A percentile compares a stretch with the other conserved stretches of the same genome.
These are phyloP conservation scores for Xiphorhynchus erythropygius DNA, from an alignment of 2,797 vertebrate species.

Conservation along the genomic window DNA sequence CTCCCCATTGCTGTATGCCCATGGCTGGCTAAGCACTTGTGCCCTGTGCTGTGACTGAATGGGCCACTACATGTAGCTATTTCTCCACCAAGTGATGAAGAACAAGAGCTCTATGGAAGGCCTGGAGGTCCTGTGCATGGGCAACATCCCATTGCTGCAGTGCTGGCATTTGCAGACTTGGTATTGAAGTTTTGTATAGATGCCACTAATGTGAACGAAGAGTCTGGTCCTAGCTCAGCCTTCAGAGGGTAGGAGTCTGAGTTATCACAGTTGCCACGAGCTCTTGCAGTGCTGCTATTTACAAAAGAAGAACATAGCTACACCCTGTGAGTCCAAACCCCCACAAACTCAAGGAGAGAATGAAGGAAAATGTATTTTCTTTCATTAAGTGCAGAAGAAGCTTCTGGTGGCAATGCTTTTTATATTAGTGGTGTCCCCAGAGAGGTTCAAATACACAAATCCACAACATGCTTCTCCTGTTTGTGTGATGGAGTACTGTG, in stretches of 20 bases:
- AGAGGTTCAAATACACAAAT: constrained; percentile 51
- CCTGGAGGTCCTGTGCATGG: background rate
- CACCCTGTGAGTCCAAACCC: background rate
- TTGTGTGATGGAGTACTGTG: constrained; percentile 31
- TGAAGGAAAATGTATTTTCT: constrained; percentile 40
- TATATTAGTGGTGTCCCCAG: constrained; percentile 50
- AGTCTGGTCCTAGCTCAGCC: background rate
- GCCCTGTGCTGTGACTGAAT: background rate
- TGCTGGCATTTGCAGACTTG: background rate
- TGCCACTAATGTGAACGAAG: background rate
- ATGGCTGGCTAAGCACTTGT: background rate
- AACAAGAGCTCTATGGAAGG: background rate
- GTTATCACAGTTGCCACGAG: background rate
- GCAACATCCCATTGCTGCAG: background rate
- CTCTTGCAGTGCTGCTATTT: background rate
- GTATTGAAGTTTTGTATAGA: background rate
- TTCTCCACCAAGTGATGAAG: background rate
- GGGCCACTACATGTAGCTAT: background rate
- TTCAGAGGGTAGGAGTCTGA: background rate
- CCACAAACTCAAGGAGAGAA: background rate
- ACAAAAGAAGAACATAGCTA: background rate
- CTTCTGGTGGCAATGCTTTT: constrained; percentile 41
- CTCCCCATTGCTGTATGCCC: background rate
- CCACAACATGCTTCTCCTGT: constrained; percentile 43
- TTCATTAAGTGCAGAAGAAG: constrained; percentile 16